Evolutionary conservation across 1,140 invertebrate genomes (phyloP).

Genomic region (Drosophila santomea): DNA sequence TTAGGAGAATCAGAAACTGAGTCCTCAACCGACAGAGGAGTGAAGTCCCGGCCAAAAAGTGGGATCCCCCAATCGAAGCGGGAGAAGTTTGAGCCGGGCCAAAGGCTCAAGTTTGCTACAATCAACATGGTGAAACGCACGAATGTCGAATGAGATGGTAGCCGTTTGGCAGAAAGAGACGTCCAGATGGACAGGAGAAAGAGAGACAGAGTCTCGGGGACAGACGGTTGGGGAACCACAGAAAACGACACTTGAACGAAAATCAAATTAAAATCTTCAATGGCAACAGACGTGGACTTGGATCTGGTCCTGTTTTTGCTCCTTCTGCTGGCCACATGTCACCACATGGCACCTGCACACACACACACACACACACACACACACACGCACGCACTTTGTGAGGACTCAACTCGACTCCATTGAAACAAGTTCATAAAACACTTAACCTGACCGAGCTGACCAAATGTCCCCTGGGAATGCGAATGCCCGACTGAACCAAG

Average conservation of each 20-base stretch:
- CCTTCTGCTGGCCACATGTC: constrained; percentile 47
- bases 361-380: constrained; percentile 7
- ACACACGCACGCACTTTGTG: constrained; percentile 59
- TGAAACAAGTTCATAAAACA: constrained; percentile 83
- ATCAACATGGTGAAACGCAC: constrained; percentile 33
- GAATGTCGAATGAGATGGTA: constrained; percentile 1
- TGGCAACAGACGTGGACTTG: constrained; percentile 61
- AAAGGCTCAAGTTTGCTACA: constrained; percentile 36
- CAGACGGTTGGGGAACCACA: constrained; percentile 27
- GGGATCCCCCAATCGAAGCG: constrained; percentile 1
- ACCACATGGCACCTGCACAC: constrained; percentile 71
- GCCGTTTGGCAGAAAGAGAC: not conserved
- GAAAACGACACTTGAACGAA: constrained; percentile 81
- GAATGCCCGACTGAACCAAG: constrained; percentile 40
- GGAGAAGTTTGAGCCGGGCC: constrained; percentile 11
- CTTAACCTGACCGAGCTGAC: constrained; percentile 75
- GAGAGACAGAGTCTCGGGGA: not conserved
- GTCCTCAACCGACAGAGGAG: constrained; percentile 14
- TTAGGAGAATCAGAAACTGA: constrained; percentile 35
- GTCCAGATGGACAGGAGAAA: not conserved
- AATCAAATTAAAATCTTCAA: constrained; percentile 83
- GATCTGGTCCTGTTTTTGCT: constrained; percentile 20
- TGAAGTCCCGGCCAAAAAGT: constrained; percentile 39
- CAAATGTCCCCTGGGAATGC: constrained; percentile 62
- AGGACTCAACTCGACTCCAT: constrained; percentile 59